A percentile compares a stretch with the other conserved stretches of the same genome.
These are phyloP conservation scores for Tetragnatha montana DNA, from an alignment of 2,888 invertebrate genomes.

Conservation along the genomic window DNA sequence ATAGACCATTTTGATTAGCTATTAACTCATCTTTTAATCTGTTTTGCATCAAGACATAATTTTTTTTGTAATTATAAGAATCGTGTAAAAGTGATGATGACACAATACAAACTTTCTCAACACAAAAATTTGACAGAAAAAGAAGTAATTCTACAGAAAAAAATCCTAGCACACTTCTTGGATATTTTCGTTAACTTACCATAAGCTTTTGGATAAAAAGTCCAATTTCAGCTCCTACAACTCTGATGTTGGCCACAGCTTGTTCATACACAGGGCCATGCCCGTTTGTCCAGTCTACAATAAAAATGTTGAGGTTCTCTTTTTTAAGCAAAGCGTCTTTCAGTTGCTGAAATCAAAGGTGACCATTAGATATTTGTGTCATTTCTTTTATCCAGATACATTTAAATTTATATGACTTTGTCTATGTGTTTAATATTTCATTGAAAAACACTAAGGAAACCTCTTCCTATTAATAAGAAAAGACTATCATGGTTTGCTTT, in stretches of 20 bases:
- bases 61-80: too few relatives aligned
- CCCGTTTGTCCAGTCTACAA: slow-evolving; percentile 4
- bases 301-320: slow-evolving; percentile 15
- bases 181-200: neutral
- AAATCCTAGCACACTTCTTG: neutral
- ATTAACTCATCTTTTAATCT: too few relatives aligned
- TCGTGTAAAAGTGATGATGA: too few relatives aligned
- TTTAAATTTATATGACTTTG: neutral
- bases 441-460: too few relatives aligned
- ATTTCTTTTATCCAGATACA: neutral
- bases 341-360: neutral
- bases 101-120: too few relatives aligned
- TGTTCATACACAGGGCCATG: neutral
- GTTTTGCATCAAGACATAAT: too few relatives aligned
- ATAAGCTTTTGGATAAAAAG: slow-evolving; percentile 6
- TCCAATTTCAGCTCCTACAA: slow-evolving; percentile 2
- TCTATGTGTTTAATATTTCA: too few relatives aligned
- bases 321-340: slow-evolving; percentile 13
- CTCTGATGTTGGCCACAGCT: slow-evolving; percentile 6
- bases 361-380: neutral
- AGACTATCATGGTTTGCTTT: too few relatives aligned
- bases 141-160: neutral
- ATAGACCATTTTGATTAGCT: too few relatives aligned
- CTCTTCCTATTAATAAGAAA: too few relatives aligned
- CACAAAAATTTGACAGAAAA: too few relatives aligned